Conservation (phyloP, 2,888 invertebrate species). For the Drosophila subquinaria region DNA sequence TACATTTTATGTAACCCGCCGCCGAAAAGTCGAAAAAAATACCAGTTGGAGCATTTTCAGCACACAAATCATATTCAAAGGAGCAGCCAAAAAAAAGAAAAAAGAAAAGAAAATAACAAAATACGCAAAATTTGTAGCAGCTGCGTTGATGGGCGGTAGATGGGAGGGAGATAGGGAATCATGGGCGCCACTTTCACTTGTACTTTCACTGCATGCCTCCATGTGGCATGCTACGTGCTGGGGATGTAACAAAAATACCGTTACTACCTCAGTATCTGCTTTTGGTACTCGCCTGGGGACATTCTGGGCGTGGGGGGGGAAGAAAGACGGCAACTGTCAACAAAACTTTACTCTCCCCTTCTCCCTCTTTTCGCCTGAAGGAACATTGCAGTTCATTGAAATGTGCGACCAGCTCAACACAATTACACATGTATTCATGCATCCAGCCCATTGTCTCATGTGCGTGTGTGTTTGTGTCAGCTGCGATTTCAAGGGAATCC, state of each 20-base stretch:
- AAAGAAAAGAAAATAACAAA: constrained; percentile 11
- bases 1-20: constrained; percentile 70
- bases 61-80: constrained; percentile 72
- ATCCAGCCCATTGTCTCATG: constrained; percentile 49
- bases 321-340: constrained; percentile 45
- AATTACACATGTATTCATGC: constrained; percentile 71
- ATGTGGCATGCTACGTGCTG: constrained; percentile 62
- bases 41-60: constrained; percentile 44
- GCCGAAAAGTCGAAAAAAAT: constrained; percentile 40
- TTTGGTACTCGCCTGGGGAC: constrained; percentile 29
- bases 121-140: constrained; percentile 65
- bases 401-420: constrained; percentile 62
- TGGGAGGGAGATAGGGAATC: not conserved
- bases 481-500: constrained; percentile 39
- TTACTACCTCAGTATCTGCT: constrained; percentile 24
- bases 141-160: constrained; percentile 45
- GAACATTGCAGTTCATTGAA: constrained; percentile 68
- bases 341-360: constrained; percentile 16
- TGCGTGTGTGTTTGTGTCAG: constrained; percentile 32
- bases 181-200: constrained; percentile 69
- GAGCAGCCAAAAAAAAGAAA: constrained; percentile 17
- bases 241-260: constrained; percentile 52
- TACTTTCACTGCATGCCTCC: constrained; percentile 67
- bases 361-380: constrained; percentile 1
- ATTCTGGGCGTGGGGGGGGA: constrained; percentile 11